These are phyloP conservation scores for Sterna hirundo DNA, from an alignment of 2,113 vertebrate genomes.

Conservation along the genomic window DNA sequence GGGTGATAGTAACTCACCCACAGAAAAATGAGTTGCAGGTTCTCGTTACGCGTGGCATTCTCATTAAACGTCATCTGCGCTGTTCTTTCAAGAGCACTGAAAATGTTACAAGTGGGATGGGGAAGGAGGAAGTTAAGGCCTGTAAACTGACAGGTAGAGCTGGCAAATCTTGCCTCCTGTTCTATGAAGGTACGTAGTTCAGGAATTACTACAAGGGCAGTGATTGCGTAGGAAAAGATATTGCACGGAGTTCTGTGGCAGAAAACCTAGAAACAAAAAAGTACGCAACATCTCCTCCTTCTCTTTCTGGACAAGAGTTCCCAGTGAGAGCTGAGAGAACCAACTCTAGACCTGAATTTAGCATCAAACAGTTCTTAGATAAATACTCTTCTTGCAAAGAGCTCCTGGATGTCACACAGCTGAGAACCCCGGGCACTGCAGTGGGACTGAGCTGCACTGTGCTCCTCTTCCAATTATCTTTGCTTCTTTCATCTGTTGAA, in stretches of 20 bases:
- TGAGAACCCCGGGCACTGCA: neutral
- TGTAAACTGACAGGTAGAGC: neutral
- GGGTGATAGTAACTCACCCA: neutral
- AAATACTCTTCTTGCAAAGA: neutral
- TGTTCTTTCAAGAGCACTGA: neutral
- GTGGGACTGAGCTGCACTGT: neutral
- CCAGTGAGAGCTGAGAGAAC: neutral
- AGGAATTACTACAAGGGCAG: neutral
- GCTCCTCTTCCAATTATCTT: neutral
- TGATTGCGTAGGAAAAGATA: neutral
- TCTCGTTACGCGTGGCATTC: accelerated
- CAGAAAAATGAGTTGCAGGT: neutral
- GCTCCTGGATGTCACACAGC: neutral
- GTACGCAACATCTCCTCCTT: neutral
- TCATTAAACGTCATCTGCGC: neutral
- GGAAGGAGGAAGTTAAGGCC: neutral
- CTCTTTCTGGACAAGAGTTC: neutral
- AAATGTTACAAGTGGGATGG: accelerated
- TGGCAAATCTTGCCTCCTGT: neutral
- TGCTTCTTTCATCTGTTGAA: neutral
- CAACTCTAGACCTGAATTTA: neutral
- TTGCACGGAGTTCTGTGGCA: neutral
- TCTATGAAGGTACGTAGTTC: neutral
- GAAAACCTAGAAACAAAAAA: neutral
- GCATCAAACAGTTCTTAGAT: neutral